A percentile compares a stretch with the other conserved stretches of the same genome.
Conservation (phyloP, 2,888 invertebrate genomes). For the Marronus borbonicus region DNA sequence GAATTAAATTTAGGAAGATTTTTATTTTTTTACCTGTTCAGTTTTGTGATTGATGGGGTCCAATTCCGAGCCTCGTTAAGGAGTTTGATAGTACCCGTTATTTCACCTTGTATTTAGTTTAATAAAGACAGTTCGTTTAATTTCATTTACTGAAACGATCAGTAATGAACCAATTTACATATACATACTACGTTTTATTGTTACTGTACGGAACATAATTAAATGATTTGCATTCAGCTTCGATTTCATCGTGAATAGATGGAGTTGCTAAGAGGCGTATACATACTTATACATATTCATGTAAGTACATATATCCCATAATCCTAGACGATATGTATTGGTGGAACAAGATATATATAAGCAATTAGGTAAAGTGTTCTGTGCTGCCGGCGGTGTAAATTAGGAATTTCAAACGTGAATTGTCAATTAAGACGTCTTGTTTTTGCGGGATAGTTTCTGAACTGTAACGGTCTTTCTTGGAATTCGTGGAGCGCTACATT, state of each 20-base stretch:
- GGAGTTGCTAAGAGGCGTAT: background rate
- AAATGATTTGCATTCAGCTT: background rate
- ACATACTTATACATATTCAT: background rate
- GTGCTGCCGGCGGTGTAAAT: background rate
- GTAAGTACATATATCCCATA: too few species aligned
- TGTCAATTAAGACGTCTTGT: background rate
- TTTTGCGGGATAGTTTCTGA: background rate
- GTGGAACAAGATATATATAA: background rate
- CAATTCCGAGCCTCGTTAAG: too few species aligned
- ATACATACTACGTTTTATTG: background rate
- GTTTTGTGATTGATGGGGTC: too few species aligned
- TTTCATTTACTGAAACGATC: too few species aligned
- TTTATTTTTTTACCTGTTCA: too few species aligned
- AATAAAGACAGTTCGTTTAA: too few species aligned
- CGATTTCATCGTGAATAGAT: background rate
- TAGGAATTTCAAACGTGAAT: background rate
- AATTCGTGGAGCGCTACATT: background rate
- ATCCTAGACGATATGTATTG: background rate
- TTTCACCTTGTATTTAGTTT: too few species aligned
- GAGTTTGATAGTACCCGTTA: too few species aligned
- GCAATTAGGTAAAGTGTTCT: background rate
- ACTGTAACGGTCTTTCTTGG: background rate
- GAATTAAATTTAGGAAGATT: too few species aligned
- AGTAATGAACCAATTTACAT: too few species aligned
- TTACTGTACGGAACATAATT: background rate